Evolutionary conservation across 2,888 invertebrate genomes (phyloP).

Genomic region (Nephrotoma appendiculata): DNA sequence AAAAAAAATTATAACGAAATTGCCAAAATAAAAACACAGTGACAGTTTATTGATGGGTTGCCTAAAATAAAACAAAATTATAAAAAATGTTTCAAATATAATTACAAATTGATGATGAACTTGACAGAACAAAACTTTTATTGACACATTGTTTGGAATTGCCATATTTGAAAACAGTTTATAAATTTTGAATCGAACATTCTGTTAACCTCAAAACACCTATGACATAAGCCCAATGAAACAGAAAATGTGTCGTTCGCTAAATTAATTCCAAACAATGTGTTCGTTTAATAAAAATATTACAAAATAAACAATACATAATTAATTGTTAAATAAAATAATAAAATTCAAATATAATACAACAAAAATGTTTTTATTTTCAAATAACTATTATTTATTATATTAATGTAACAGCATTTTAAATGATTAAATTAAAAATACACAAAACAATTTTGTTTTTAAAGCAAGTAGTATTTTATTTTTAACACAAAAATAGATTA

Average conservation of each 20-base stretch:
- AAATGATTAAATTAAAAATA: background rate
- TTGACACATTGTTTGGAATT: background rate
- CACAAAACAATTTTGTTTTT: background rate
- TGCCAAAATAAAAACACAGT: background rate
- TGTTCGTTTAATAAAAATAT: background rate
- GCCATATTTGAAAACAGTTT: too few relatives aligned
- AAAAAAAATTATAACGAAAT: background rate
- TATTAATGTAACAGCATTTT: background rate
- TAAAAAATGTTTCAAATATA: background rate
- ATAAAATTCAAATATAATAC: background rate
- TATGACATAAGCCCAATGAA: too few relatives aligned
- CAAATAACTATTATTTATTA: background rate
- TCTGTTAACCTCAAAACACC: too few relatives aligned
- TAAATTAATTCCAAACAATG: background rate
- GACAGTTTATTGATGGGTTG: background rate
- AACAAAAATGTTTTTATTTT: background rate
- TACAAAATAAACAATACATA: background rate
- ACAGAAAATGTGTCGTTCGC: background rate
- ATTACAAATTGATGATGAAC: background rate
- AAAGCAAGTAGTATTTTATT: background rate
- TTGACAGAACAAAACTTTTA: background rate
- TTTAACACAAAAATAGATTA: background rate
- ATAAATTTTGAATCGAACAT: too few relatives aligned
- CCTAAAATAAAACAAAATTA: background rate
- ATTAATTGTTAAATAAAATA: background rate